Conservation (phyloP, 2,113 vertebrate genomes). For the Syngnathus scovelli region DNA sequence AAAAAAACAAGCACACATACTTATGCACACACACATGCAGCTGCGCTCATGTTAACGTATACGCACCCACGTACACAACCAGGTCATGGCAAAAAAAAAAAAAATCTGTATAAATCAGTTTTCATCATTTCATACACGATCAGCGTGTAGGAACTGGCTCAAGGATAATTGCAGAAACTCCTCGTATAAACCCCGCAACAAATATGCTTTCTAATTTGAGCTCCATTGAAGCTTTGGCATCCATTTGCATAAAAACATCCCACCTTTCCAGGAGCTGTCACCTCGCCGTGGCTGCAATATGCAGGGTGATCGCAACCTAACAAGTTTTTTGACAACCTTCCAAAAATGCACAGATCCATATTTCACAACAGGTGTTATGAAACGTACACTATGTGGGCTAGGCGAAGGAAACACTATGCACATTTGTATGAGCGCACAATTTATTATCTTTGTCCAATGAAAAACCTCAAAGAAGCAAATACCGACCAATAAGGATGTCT, state of each 20-base stretch:
- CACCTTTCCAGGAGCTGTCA: slow-evolving; percentile 57
- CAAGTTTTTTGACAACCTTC: slow-evolving; percentile 57
- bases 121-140: slow-evolving; percentile 2
- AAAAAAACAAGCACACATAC: slow-evolving; percentile 10
- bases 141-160: not conserved
- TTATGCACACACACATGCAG: slow-evolving; percentile 1
- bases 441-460: too few relatives aligned
- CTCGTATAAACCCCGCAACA: slow-evolving; percentile 18
- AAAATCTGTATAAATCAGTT: not conserved
- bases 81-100: not conserved
- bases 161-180: slow-evolving; percentile 1
- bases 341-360: slow-evolving; percentile 63
- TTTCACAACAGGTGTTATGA: slow-evolving; percentile 61
- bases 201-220: slow-evolving; percentile 10
- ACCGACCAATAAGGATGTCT: too few relatives aligned
- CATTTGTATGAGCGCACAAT: not conserved
- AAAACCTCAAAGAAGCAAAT: too few relatives aligned
- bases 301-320: slow-evolving; percentile 62
- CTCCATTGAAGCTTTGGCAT: slow-evolving; percentile 20
- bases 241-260: slow-evolving; percentile 56
- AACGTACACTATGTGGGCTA: slow-evolving; percentile 13
- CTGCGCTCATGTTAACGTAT: slow-evolving; percentile 9
- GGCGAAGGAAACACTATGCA: slow-evolving; percentile 21
- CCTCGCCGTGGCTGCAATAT: slow-evolving; percentile 55
- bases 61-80: slow-evolving; percentile 1